Base-by-base conservation (phyloP, 35 echinoderm and acorn worm species). In the Lytechinus pictus region DNA sequence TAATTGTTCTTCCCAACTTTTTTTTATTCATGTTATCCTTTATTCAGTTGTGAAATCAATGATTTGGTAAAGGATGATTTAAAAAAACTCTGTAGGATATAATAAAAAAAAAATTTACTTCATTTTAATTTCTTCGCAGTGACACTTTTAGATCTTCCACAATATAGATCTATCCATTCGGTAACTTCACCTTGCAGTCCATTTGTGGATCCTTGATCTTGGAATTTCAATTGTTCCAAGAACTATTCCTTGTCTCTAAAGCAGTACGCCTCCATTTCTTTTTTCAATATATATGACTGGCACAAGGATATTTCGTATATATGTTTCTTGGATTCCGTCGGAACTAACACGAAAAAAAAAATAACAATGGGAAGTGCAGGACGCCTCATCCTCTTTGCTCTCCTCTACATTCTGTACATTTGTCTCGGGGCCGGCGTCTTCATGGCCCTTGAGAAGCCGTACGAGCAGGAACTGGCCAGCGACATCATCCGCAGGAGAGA, bases 341-440 rank as follows among this genome's bases (percentile, higher is more conserved):
- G 33, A 44, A 44, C 33, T 44, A 79, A 24, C n/a, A 58, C 21
- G n/a, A 79, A 79, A 79, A 27, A 16, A 79, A 19, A 24, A 79
- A 79, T 79, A 28, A 90, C 88, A 6, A 93, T 93, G 92, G 95
- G 95, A 52, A 94, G 55, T 55, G 94, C 58, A 19, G 94, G 56
- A 55, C 94, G 96, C 3, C 94, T 96, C 88, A 28, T 96, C 9
- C 21, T 94, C 86, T 54, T 96, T 54, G 95, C 96, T 7, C 28
- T 89, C 5, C 11, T 90, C 19, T 96, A 96, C 58, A 58, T 60
- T 11, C 19, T 89, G 9, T 96, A 96, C 94, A 27, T 96, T 21
- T 96, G 96, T 56, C 27, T 96, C 9, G 96, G 96, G 19, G 94
- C 96, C 51, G 94, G 94, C 1, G 94, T 96, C 16, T 96, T 96